Evolutionary conservation across 2,888 invertebrate genomes (phyloP), one percentile per base, ranked within the genome.

Genomic region (Pimpla rufipes): DNA sequence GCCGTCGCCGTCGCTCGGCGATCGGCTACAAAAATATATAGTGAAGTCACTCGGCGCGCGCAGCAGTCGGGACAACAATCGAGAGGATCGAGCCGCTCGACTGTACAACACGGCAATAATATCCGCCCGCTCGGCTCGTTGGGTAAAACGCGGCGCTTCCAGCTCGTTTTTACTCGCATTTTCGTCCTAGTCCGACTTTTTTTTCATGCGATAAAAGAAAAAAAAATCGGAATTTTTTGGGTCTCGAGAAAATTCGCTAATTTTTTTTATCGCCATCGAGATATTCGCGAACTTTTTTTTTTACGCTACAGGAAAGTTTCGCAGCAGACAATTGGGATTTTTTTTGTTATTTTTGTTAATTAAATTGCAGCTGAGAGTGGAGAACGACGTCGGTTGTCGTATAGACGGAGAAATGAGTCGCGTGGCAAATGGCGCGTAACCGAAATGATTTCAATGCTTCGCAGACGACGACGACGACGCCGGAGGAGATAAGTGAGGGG

Each of bases 401-500:
- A 29, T 5, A 5, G 3, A 5, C 29, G 29, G 29, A 29, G 5
- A 3, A 3, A 5, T 29, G 59, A 50, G 21, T 35, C 29, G 13
- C 35, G 57, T 57, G 57, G 2, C 18, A 29, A 42, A 64, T 42
- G 77, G 55, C 50, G 47, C 64, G 42, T 45, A 47, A n/a, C 70
- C 47, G 55, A 68, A 78, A 82, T 66, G 75, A 83, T 75, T 83
- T 83, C 75, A 82, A 82, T 71, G 78, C 82, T n/a, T 74, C 40
- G 78, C 47, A 57, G 57, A 57, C 21, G 47, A 50, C 55, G 29
- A 29, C 29, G 5, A 29, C 29, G 47, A 50, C 55, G 68, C 7
- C 40, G 55, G 21, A 13, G 55, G 23, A 52, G 81, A 81, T 81
- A 81, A 78, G 82, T 13, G 45, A 42, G 18, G 29, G 29, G 29